phyloP scores from a whole-genome alignment of 2,797 vertebrate genomes.

The Cygnus olor region DNA sequence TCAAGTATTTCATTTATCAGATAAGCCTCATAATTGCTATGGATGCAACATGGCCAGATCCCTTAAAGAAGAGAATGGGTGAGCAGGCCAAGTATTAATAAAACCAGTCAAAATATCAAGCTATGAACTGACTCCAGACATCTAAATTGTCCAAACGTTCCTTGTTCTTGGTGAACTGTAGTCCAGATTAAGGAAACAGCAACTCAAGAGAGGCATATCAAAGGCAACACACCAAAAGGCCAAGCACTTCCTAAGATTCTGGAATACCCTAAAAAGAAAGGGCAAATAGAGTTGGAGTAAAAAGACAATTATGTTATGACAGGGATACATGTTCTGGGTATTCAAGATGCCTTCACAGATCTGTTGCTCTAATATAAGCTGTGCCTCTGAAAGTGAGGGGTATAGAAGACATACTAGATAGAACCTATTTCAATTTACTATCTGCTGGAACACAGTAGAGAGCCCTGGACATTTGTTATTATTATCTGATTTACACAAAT shows the following conservation, averaged over 20 bases:
- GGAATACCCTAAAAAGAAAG: background rate
- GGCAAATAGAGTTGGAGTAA: background rate
- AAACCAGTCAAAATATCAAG: background rate
- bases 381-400: background rate
- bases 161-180: background rate
- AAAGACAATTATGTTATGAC: background rate
- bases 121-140: background rate
- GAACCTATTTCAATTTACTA: background rate
- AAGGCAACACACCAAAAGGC: background rate
- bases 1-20: background rate
- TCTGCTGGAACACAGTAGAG: background rate
- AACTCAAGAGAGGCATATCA: background rate
- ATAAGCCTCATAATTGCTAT: background rate
- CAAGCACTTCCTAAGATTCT: background rate
- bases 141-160: background rate
- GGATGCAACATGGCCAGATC: background rate
- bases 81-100: background rate
- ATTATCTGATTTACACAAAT: background rate
- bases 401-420: background rate
- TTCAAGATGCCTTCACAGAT: background rate
- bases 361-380: background rate
- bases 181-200: background rate
- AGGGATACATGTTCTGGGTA: background rate
- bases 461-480: background rate
- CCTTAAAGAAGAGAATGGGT: background rate